A percentile compares a stretch with the other conserved stretches of the same genome.
Conservation (phyloP, 1,140 invertebrate genomes). For the Asobara japonica region DNA sequence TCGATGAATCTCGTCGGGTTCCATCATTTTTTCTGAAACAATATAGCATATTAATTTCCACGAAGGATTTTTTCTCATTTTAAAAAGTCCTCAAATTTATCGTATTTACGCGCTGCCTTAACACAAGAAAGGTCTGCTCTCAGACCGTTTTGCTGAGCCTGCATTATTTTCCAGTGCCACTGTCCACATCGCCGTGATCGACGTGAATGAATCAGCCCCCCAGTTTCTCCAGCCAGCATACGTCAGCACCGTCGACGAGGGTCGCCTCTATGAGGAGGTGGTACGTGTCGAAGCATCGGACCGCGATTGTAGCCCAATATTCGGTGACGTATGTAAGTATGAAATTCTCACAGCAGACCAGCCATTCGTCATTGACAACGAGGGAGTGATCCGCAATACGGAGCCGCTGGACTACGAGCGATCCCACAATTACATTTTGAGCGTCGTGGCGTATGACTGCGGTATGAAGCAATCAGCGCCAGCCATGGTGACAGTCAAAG, state of each 20-base stretch:
- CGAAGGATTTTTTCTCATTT: too few relatives aligned
- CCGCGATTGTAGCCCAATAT: slow-evolving; percentile 90
- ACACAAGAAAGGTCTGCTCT: too few relatives aligned
- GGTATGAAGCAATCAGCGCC: slow-evolving; percentile 90
- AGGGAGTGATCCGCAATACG: slow-evolving; percentile 91
- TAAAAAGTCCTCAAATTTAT: too few relatives aligned
- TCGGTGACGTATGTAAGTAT: slow-evolving; percentile 95
- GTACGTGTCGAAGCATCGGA: slow-evolving; percentile 90
- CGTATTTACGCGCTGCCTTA: too few relatives aligned
- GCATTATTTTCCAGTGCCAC: slow-evolving; percentile 78
- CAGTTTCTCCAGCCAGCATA: slow-evolving; percentile 90
- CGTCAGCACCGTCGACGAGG: slow-evolving; percentile 90
- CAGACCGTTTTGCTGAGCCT: neutral
- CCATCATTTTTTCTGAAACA: too few relatives aligned
- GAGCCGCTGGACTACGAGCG: slow-evolving; percentile 90
- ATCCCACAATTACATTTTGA: slow-evolving; percentile 95
- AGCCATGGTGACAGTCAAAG: slow-evolving; percentile 94
- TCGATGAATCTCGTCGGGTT: too few relatives aligned
- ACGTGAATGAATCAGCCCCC: slow-evolving; percentile 94
- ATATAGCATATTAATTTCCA: too few relatives aligned
- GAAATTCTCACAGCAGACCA: slow-evolving; percentile 90
- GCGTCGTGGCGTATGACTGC: slow-evolving; percentile 95
- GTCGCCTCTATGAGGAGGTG: slow-evolving; percentile 88
- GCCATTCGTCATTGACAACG: slow-evolving; percentile 92
- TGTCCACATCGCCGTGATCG: slow-evolving; percentile 93